Conservation (phyloP, 1,140 invertebrate species). For the Drosophila asahinai region DNA sequence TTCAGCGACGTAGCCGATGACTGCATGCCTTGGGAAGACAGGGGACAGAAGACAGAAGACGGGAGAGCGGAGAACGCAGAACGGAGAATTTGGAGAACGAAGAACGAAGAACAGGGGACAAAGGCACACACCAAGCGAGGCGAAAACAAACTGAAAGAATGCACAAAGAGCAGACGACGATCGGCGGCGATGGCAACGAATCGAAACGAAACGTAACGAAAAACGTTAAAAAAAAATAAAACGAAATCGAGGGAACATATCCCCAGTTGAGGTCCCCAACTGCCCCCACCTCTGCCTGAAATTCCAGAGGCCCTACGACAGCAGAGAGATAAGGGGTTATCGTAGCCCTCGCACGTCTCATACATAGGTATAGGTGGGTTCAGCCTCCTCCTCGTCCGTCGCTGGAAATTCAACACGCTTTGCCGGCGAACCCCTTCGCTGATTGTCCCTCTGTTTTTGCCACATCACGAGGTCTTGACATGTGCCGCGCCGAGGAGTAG, state of each 20-base stretch:
- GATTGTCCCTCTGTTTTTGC: neutral
- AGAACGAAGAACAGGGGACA: slow-evolving; percentile 38
- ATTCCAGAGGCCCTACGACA: slow-evolving; percentile 54
- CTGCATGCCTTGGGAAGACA: slow-evolving; percentile 73
- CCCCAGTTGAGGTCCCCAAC: slow-evolving; percentile 14
- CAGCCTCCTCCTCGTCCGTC: slow-evolving; percentile 45
- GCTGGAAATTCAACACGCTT: slow-evolving; percentile 43
- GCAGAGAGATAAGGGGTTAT: slow-evolving; percentile 70
- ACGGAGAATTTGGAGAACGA: slow-evolving; percentile 25
- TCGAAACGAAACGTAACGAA: slow-evolving; percentile 46
- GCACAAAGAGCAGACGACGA: slow-evolving; percentile 74
- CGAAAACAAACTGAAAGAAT: slow-evolving; percentile 76
- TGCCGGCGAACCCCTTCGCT: neutral
- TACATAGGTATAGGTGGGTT: slow-evolving; percentile 18
- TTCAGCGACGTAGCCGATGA: slow-evolving; percentile 68
- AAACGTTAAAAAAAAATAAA: slow-evolving; percentile 30
- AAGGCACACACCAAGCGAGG: slow-evolving; percentile 20
- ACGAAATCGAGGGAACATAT: slow-evolving; percentile 46
- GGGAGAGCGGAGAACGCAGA: slow-evolving; percentile 47
- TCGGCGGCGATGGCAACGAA: slow-evolving; percentile 56
- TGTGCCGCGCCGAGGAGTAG: slow-evolving; percentile 29
- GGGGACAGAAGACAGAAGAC: slow-evolving; percentile 41
- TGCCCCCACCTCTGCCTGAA: neutral
- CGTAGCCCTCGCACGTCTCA: slow-evolving; percentile 14
- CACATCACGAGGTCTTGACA: slow-evolving; percentile 36